Conservation (phyloP, 2,797 vertebrate species). For the Brachymystax lenok region DNA sequence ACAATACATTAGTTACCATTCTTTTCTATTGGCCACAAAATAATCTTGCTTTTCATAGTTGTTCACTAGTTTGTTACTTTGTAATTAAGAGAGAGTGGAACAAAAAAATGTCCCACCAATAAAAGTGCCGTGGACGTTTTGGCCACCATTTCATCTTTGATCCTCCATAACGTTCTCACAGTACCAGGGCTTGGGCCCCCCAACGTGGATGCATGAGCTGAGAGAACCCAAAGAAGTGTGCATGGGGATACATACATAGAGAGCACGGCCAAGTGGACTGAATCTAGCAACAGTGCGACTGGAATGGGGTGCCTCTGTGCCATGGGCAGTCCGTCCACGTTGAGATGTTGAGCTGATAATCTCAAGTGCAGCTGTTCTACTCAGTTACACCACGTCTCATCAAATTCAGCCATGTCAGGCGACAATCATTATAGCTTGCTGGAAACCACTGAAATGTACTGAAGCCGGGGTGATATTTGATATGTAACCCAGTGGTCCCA, state of each 20-base stretch:
- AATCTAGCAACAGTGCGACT: background rate
- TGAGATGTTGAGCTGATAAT: background rate
- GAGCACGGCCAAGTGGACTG: background rate
- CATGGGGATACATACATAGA: background rate
- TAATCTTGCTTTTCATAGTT: background rate
- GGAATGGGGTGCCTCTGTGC: background rate
- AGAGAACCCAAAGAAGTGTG: background rate
- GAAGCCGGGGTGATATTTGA: background rate
- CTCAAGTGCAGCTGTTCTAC: background rate
- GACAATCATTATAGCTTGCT: background rate
- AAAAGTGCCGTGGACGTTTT: background rate
- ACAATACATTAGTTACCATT: too few species aligned
- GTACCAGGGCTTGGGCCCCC: background rate
- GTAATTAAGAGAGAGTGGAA: background rate
- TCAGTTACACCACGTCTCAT: constrained; percentile 3
- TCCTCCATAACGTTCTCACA: background rate
- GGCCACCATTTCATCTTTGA: background rate
- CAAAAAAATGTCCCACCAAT: background rate
- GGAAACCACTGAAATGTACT: background rate
- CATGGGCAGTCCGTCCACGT: background rate
- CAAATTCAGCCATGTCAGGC: constrained; percentile 4
- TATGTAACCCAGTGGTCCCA: background rate
- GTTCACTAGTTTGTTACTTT: background rate
- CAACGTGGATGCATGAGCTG: background rate
- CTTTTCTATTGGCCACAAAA: too few species aligned